Evolutionary conservation across 1,140 invertebrate genomes (phyloP).

Genomic region (Leucophenga varia): DNA sequence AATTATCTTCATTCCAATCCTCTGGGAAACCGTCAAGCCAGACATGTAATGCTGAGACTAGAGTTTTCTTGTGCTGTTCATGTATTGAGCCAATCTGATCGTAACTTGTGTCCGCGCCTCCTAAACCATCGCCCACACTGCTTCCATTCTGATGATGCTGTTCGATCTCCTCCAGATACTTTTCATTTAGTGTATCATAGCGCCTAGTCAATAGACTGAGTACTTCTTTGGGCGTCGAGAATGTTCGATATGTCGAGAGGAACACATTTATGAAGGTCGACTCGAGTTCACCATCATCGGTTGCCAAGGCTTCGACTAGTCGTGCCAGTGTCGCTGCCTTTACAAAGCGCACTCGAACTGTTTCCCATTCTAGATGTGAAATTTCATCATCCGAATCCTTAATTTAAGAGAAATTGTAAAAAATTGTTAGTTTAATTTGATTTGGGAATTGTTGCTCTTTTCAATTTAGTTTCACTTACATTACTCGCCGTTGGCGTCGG

Average conservation of each 20-base stretch:
- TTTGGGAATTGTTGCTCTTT: slow-evolving; percentile 26
- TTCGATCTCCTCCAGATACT: slow-evolving; percentile 43
- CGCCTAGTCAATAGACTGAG: slow-evolving; percentile 77
- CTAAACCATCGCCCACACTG: too few species aligned
- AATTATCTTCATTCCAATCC: slow-evolving; percentile 90
- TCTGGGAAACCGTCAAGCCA: slow-evolving; percentile 97
- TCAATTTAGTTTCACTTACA: slow-evolving; percentile 57
- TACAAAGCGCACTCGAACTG: slow-evolving; percentile 91
- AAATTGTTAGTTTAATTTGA: background rate
- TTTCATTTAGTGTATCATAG: slow-evolving; percentile 66
- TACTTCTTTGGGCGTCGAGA: slow-evolving; percentile 62
- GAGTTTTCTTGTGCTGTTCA: slow-evolving; percentile 67
- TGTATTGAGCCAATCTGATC: slow-evolving; percentile 41
- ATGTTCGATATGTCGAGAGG: slow-evolving; percentile 62
- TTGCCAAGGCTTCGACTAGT: slow-evolving; percentile 88
- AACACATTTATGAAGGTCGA: slow-evolving; percentile 98
- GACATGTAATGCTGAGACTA: slow-evolving; percentile 86
- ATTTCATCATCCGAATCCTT: slow-evolving; percentile 83
- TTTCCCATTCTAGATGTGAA: slow-evolving; percentile 98
- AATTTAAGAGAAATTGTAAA: slow-evolving; percentile 6
- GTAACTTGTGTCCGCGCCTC: slow-evolving; percentile 31
- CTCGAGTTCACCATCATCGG: slow-evolving; percentile 93
- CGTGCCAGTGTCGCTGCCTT: slow-evolving; percentile 94
- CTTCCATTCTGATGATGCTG: slow-evolving; percentile 31
- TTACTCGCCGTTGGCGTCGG: slow-evolving; percentile 76